These are phyloP conservation scores for Apogon talboti DNA, from an alignment of 2,797 vertebrate genomes.

Conservation along the genomic window DNA sequence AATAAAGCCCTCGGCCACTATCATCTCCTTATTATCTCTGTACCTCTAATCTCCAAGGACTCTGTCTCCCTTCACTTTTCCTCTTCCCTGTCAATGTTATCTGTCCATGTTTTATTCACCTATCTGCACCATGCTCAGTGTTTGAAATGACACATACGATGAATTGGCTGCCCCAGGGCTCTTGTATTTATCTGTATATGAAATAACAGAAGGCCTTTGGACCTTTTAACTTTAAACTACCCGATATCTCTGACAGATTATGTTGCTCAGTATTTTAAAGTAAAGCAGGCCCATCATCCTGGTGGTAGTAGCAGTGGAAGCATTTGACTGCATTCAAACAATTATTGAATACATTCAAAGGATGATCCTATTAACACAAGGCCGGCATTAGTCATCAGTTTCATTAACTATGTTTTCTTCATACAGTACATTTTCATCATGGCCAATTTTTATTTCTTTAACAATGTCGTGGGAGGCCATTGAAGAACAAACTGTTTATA, in stretches of 20 bases:
- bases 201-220: slow-evolving; percentile 28
- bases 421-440: slow-evolving; percentile 32
- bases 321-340: slow-evolving; percentile 8
- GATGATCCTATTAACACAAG: slow-evolving; percentile 25
- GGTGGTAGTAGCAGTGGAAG: not conserved
- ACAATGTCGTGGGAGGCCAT: slow-evolving; percentile 52
- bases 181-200: slow-evolving; percentile 46
- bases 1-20: slow-evolving; percentile 39
- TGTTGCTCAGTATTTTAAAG: slow-evolving; percentile 6
- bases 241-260: slow-evolving; percentile 10
- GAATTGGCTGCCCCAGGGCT: slow-evolving; percentile 33
- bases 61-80: slow-evolving; percentile 45
- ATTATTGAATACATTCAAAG: slow-evolving; percentile 20
- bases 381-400: slow-evolving; percentile 50
- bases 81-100: slow-evolving; percentile 60
- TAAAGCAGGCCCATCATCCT: not conserved
- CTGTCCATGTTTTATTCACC: slow-evolving; percentile 60
- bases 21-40: slow-evolving; percentile 32
- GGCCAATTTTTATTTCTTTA: slow-evolving; percentile 40
- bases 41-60: slow-evolving; percentile 47
- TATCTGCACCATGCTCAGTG: slow-evolving; percentile 38
- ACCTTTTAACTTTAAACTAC: slow-evolving; percentile 40
- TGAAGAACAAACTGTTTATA: slow-evolving; percentile 57
- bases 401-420: slow-evolving; percentile 39
- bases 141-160: slow-evolving; percentile 52